phyloP scores from a whole-genome alignment of 2,888 invertebrate genomes.

The Dicranocentrus wangi region DNA sequence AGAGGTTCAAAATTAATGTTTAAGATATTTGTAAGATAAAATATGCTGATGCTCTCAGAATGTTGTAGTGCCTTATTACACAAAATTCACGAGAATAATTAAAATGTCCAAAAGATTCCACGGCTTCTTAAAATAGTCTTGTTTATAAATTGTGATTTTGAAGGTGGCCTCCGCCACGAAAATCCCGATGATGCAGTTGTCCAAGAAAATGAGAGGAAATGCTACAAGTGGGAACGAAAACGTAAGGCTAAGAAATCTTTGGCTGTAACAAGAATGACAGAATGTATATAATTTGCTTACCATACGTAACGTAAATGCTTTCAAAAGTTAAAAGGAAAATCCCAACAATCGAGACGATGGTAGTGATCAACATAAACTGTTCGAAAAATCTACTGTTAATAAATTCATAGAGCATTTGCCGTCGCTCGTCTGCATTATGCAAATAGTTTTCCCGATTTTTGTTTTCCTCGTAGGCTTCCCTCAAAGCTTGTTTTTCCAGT shows the following conservation, averaged over 20 bases:
- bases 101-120: constrained; percentile 69
- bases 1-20: not conserved
- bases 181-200: constrained; percentile 67
- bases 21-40: not conserved
- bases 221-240: constrained; percentile 58
- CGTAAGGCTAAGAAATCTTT: too few relatives aligned
- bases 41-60: too few relatives aligned
- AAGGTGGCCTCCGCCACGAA: constrained; percentile 69
- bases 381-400: constrained; percentile 64
- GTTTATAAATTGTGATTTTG: constrained; percentile 68
- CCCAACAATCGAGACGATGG: constrained; percentile 64
- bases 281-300: too few relatives aligned
- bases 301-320: constrained; percentile 53
- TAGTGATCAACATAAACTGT: constrained; percentile 65
- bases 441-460: constrained; percentile 67
- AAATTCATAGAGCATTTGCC: constrained; percentile 69
- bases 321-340: constrained; percentile 68
- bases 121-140: constrained; percentile 67
- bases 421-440: constrained; percentile 66
- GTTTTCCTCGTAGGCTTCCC: constrained; percentile 64
- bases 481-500: constrained; percentile 63
- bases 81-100: constrained; percentile 66
- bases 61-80: constrained; percentile 27
- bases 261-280: too few relatives aligned
- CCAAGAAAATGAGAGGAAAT: constrained; percentile 62